These are phyloP conservation scores for Cyrtonyx montezumae DNA, from an alignment of 2,113 vertebrate genomes.

Conservation along the genomic window DNA sequence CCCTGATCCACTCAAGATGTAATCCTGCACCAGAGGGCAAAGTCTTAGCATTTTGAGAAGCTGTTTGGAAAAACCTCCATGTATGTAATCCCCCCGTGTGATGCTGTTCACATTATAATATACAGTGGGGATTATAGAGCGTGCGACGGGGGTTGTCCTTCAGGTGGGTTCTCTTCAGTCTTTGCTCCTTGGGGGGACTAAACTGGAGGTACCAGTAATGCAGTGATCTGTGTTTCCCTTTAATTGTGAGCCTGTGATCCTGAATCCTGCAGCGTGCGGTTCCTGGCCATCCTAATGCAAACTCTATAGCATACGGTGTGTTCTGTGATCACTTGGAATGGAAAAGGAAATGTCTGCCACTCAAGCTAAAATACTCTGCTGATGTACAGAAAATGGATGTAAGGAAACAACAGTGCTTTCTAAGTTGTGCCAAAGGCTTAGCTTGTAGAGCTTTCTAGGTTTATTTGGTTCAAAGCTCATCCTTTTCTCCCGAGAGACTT, in stretches of 20 bases:
- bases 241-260: background rate
- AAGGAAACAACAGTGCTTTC: background rate
- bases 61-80: background rate
- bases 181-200: background rate
- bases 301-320: background rate
- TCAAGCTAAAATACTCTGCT: background rate
- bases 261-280: background rate
- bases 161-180: background rate
- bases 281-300: background rate
- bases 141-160: rapidly evolving
- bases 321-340: background rate
- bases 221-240: background rate
- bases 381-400: background rate
- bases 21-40: background rate
- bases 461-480: background rate
- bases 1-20: background rate
- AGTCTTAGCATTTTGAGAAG: background rate
- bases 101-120: background rate
- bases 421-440: background rate
- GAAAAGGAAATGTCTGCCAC: background rate
- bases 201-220: background rate
- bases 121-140: rapidly evolving
- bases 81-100: rapidly evolving
- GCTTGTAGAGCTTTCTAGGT: background rate
- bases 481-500: background rate